These are phyloP conservation scores for Talpa occidentalis DNA, from an alignment of 2,113 vertebrate species.

Conservation along the genomic window DNA sequence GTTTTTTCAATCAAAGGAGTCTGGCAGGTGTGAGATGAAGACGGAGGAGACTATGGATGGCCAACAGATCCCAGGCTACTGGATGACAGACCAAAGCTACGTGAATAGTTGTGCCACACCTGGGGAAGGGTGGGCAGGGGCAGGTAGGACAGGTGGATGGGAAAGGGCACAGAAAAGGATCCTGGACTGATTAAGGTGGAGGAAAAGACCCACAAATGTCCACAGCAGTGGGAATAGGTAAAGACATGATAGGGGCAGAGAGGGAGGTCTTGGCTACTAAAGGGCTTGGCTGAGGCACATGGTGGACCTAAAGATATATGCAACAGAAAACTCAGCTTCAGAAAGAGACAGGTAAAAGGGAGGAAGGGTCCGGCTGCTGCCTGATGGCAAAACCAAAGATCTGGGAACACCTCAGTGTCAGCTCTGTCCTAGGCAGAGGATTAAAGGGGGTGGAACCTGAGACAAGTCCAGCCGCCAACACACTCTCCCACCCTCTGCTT, in stretches of 20 bases:
- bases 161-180: not conserved
- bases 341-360: not conserved
- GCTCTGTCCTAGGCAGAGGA: not conserved
- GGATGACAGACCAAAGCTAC: not conserved
- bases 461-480: not conserved
- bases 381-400: not conserved
- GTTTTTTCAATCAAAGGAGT: not conserved
- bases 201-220: not conserved
- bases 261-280: fast-evolving
- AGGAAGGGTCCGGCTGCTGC: not conserved
- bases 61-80: not conserved
- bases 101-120: not conserved
- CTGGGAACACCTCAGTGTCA: not conserved
- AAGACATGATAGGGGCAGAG: not conserved
- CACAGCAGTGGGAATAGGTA: fast-evolving
- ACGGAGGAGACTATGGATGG: not conserved
- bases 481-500: not conserved
- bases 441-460: not conserved
- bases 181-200: not conserved
- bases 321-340: constrained; percentile 62
- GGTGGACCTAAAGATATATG: no score
- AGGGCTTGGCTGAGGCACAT: not conserved
- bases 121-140: not conserved
- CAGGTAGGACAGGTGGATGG: not conserved
- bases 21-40: not conserved